Base-by-base conservation (phyloP, 2,888 invertebrate genomes). In the Brassicogethes aeneus region DNA sequence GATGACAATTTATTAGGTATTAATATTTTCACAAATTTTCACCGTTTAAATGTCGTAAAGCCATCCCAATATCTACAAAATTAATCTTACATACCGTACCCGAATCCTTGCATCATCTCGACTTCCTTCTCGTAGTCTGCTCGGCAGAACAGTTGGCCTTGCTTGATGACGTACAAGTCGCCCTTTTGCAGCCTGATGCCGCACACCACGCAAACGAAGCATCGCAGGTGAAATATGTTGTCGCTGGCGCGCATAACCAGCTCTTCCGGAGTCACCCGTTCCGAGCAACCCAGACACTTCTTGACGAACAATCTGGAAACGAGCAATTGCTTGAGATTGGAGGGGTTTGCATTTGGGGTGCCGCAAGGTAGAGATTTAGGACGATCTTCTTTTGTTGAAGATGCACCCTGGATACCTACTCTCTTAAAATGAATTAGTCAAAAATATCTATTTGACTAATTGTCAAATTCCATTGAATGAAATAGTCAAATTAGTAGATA, bases 51-150 rank as follows among this genome's bases (percentile, higher is more conserved):
- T n/a, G n/a, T n/a, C n/a, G n/a, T n/a, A n/a, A n/a, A n/a, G n/a
- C n/a, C n/a, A n/a, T n/a, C n/a, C n/a, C 23, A 23, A 23, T 10
- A 10, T 23, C 23, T 23, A 23, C 23, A 23, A n/a, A n/a, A n/a
- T n/a, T n/a, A n/a, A n/a, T n/a, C 10, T 32, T 37, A 31, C 45
- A 49, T 62, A 72, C 70, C 71, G 59, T 71, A 71, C 46, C 74
- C 74, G 53, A 74, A 71, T 33, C 71, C 77, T 62, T 81, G 80
- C 60, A 83, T 71, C 73, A 83, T 78, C 63, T 80, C 81, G 52
- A 82, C 79, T 65, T 85, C 84, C 60, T 83, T 84, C 60, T 87
- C 86, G 65, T 84, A 87, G 70, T 89, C 87, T 40, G 80, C 76
- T 45, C 84, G 70, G 61, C 88, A 88, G 65, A 85, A 82, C 40